These are phyloP conservation scores for Ianthella basta DNA, from an alignment of 37 sponge, comb jelly and placozoan genomes.

Conservation along the genomic window DNA sequence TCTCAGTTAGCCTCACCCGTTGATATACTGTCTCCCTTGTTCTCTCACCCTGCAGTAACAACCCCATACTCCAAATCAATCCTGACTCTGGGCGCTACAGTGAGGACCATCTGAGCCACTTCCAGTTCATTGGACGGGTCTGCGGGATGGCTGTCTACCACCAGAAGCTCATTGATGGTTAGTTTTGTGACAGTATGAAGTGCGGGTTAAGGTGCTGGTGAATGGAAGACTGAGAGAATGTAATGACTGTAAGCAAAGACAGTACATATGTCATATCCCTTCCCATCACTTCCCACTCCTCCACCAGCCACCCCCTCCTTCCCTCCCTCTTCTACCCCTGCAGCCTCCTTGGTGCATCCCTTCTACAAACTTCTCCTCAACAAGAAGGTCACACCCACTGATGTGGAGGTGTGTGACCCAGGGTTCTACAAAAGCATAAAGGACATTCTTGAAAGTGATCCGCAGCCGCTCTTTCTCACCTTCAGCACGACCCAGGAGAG, in stretches of 20 bases:
- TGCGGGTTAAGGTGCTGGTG: too few relatives aligned
- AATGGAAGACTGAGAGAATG: too few relatives aligned
- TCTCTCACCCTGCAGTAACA: conserved; percentile 56
- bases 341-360: conserved; percentile 97
- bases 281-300: too few relatives aligned
- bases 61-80: conserved; percentile 85
- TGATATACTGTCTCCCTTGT: too few relatives aligned
- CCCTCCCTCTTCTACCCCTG: neutral
- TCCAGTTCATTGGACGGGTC: conserved; percentile 80
- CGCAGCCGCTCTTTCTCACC: conserved; percentile 83
- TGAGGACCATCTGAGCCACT: conserved; percentile 71
- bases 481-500: conserved; percentile 81
- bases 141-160: conserved; percentile 91
- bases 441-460: conserved; percentile 97
- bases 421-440: conserved; percentile 92
- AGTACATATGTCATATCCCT: too few relatives aligned
- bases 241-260: too few relatives aligned
- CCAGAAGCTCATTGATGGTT: conserved; percentile 88
- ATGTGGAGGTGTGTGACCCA: conserved; percentile 89
- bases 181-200: too few relatives aligned
- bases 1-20: too few relatives aligned
- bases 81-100: conserved; percentile 84
- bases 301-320: too few relatives aligned
- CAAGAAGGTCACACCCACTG: conserved; percentile 76
- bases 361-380: conserved; percentile 95